Evolutionary conservation across 2,797 vertebrate genomes (phyloP).

Genomic region (Coendou prehensilis): DNA sequence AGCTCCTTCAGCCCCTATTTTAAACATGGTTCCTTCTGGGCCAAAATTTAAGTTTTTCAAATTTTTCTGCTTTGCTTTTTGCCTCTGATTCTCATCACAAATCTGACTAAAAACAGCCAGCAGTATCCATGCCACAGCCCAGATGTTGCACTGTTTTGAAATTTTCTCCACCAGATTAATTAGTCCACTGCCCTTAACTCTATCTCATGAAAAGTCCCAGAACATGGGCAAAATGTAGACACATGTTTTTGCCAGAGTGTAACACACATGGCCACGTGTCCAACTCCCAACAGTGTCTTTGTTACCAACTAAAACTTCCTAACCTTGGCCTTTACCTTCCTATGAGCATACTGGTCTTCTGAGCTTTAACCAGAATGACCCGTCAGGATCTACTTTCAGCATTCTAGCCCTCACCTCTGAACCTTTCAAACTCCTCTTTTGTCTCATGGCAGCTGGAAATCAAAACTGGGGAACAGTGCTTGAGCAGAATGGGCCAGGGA

Average conservation of each 20-base stretch:
- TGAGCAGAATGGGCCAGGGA: not conserved
- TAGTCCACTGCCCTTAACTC: not conserved
- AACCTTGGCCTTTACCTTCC: not conserved
- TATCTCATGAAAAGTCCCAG: not conserved
- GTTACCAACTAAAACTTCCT: not conserved
- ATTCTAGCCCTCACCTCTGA: not conserved
- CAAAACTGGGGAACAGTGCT: not conserved
- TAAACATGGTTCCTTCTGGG: not conserved
- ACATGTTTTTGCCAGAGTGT: not conserved
- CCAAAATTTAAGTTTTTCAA: not conserved
- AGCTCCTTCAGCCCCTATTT: not conserved
- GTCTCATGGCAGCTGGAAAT: not conserved
- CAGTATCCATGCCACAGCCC: not conserved
- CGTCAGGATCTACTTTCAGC: not conserved
- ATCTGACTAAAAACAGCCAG: not conserved
- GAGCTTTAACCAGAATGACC: not conserved
- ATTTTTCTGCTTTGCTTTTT: not conserved
- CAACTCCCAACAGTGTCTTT: not conserved
- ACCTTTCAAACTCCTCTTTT: not conserved
- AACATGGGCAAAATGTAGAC: not conserved
- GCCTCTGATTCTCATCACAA: not conserved
- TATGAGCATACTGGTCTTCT: not conserved
- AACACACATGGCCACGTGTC: not conserved
- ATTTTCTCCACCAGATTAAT: not conserved
- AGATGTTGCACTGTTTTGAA: not conserved